Conservation (phyloP, 2,113 vertebrate species). For the Cyanoliseus patagonus region DNA sequence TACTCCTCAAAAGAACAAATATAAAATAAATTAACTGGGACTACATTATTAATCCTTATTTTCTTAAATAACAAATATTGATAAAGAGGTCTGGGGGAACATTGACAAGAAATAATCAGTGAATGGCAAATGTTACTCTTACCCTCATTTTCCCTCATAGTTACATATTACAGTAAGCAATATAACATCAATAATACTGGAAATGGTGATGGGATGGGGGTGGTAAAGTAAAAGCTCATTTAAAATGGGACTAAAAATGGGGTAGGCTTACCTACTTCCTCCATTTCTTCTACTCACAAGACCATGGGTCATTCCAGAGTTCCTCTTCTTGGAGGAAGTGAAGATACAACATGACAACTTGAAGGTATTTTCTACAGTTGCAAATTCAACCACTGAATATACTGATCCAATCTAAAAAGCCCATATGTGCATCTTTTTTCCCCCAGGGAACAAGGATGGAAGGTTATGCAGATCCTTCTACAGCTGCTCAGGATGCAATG, state of each 20-base stretch:
- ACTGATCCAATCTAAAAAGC: background rate
- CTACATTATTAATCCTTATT: background rate
- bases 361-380: background rate
- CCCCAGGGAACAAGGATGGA: slow-evolving; percentile 77
- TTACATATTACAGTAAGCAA: background rate
- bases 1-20: background rate
- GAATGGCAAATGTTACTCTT: background rate
- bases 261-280: background rate
- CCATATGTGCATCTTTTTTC: background rate
- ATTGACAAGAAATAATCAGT: background rate
- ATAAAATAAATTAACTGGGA: background rate
- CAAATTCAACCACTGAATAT: background rate
- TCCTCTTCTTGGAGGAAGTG: background rate
- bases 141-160: background rate
- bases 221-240: background rate
- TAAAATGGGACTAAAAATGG: background rate
- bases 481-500: slow-evolving; percentile 78
- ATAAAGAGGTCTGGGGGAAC: background rate
- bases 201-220: background rate
- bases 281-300: background rate
- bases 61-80: background rate
- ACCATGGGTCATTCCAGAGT: background rate
- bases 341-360: background rate
- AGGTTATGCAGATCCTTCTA: slow-evolving; percentile 72
- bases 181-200: background rate